Evolutionary conservation across 1,140 invertebrate species (phyloP).

Genomic region (Sarcophaga bullata): DNA sequence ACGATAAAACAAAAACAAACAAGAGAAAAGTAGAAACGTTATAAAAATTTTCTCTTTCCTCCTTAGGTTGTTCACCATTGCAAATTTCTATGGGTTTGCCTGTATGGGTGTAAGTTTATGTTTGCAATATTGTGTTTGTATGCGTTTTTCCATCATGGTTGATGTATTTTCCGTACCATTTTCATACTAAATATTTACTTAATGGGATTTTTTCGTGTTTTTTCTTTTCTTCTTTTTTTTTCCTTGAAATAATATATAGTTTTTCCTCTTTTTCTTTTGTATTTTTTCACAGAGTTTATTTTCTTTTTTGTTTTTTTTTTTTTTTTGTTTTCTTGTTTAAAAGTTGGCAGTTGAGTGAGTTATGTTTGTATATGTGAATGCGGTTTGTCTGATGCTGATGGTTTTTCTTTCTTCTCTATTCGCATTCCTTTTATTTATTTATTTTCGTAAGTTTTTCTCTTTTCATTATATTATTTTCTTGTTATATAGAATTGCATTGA

Average conservation of each 20-base stretch:
- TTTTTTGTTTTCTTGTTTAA: neutral
- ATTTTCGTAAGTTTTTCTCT: neutral
- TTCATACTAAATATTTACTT: constrained; percentile 22
- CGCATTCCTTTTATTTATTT: neutral
- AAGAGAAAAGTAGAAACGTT: neutral
- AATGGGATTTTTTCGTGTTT: constrained; percentile 24
- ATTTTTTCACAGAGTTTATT: neutral
- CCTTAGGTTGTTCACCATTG: no score
- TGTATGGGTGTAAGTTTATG: no score
- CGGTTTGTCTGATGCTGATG: constrained; percentile 15
- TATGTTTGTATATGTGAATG: neutral
- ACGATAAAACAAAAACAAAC: neutral
- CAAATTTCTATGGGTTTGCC: no score
- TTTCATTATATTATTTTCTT: no score
- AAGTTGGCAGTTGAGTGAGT: constrained; percentile 5
- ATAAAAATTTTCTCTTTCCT: neutral
- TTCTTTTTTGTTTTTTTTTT: no score
- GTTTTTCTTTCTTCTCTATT: constrained; percentile 1
- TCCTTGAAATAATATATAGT: neutral
- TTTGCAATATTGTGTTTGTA: neutral
- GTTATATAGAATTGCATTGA: neutral
- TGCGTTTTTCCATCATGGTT: constrained; percentile 11
- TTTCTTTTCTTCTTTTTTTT: neutral
- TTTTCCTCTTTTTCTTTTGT: neutral
- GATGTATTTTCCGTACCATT: constrained; percentile 24